Evolutionary conservation across 92 coral and sea anemone genomes (phyloP).

Genomic region (Palythoa heliodiscus): DNA sequence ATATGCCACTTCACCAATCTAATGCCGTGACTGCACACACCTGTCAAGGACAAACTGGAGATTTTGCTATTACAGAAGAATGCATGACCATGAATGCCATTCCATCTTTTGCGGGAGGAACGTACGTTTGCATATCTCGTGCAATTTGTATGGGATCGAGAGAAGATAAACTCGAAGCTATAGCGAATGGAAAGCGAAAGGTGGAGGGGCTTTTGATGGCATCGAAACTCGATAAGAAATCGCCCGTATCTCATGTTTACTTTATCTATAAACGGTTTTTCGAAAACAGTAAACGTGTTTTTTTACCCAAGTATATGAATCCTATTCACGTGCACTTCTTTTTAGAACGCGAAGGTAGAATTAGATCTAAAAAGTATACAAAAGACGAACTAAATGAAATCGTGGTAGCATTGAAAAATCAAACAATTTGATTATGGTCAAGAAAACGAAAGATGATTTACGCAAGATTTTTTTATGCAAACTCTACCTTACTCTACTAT

Average conservation of each 20-base stretch:
- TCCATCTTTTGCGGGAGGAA: neutral
- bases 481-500: neutral
- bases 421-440: neutral
- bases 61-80: slow-evolving; percentile 3
- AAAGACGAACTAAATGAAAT: neutral
- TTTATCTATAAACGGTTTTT: no score
- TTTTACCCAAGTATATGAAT: neutral
- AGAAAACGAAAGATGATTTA: no score
- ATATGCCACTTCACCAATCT: neutral
- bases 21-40: neutral
- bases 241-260: neutral
- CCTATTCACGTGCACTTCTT: neutral
- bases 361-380: neutral
- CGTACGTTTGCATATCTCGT: neutral
- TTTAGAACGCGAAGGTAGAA: neutral
- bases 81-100: neutral
- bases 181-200: neutral
- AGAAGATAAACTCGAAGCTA: neutral
- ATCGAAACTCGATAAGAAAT: neutral
- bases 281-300: neutral
- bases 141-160: neutral
- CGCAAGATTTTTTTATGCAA: neutral
- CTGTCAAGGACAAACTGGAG: slow-evolving; percentile 1
- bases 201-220: neutral
- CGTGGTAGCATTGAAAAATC: neutral